phyloP scores from a whole-genome alignment of 53 echinoderm and acorn worm species.

The Paelopatides confundens region DNA sequence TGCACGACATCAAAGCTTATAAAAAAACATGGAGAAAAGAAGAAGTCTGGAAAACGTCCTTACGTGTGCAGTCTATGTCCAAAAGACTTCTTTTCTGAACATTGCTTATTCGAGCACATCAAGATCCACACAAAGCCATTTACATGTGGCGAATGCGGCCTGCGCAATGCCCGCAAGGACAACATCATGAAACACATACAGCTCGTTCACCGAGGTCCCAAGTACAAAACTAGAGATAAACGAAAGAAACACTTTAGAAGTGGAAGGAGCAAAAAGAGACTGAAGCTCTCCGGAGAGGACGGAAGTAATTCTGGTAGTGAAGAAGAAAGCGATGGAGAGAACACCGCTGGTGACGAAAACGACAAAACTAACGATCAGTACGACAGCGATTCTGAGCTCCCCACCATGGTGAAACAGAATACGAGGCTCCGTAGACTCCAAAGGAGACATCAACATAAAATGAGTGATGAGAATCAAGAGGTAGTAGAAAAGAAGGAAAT shows the following conservation, averaged over 20 bases:
- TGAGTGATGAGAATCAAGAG: not conserved
- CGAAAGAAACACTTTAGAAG: not conserved
- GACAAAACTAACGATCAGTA: not conserved
- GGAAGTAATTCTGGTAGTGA: conserved; percentile 6
- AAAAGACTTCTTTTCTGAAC: conserved; percentile 90
- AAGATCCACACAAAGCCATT: conserved; percentile 97
- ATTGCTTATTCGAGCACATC: conserved; percentile 96
- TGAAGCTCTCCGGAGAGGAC: not conserved
- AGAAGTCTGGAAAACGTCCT: conserved; percentile 73
- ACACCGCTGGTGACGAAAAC: conserved; percentile 10
- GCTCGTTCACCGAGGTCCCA: conserved; percentile 87
- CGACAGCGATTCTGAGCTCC: conserved; percentile 31
- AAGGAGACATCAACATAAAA: conserved; percentile 1
- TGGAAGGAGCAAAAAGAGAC: not conserved
- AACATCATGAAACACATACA: conserved; percentile 95
- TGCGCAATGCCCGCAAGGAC: conserved; percentile 92
- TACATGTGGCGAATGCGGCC: conserved; percentile 85
- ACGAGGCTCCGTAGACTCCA: conserved; percentile 1
- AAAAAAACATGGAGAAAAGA: conserved; percentile 69
- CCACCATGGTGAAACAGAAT: conserved; percentile 29
- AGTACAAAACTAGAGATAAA: conserved; percentile 62
- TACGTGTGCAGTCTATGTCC: conserved; percentile 83
- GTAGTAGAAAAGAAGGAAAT: not conserved
- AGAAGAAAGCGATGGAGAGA: conserved; percentile 8
- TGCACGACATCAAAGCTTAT: conserved; percentile 84